Base-by-base conservation (phyloP, 2,888 invertebrate genomes). In the Diogma glabrata region DNA sequence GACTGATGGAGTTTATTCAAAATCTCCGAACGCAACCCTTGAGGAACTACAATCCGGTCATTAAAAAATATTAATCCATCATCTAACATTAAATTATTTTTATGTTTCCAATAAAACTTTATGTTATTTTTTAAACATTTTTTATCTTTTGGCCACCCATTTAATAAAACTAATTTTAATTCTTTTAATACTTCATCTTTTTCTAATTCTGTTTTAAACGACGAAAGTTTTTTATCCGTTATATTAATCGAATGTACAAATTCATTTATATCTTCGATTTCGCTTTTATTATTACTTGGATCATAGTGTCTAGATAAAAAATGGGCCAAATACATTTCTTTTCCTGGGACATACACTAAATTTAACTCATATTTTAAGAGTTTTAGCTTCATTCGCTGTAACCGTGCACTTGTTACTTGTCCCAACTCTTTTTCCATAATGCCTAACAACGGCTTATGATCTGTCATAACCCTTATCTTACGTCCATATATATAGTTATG, bases 1-100 rank as follows among this genome's bases (percentile, higher is more conserved):
- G 58, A 24, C 49, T 53, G 51, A 55, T 60, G 60, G 19, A 60
- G n/a, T n/a, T n/a, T n/a, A n/a, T n/a, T n/a, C n/a, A n/a, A 23
- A 47, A 58, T 59, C 45, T 58, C 49, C 22, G 51, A 48, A 43
- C 55, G 53, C 20, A 59, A 52, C 9, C 28, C 50, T 20, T n/a
- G 10, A 33, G 59, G 60, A 26, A 59, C 51, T 14, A 60, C 43
- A 24, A 60, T 38, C 52, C 55, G 51, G 26, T 59, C 51, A 36
- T 52, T 52, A 7, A 54, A 55, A 51, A 57, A 61, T 43, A 58
- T 33, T 48, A 62, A 47, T 28, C 46, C 53, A 30, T 60, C 50
- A 40, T 58, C 57, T 12, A 58, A 45, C 51, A 40, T 50, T 4
- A 60, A 43, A 16, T 60, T 56, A 51, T 57, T 55, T 53, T 56